Base-by-base conservation (phyloP, 2,888 invertebrate species). In the Leptopilina drosophilae region DNA sequence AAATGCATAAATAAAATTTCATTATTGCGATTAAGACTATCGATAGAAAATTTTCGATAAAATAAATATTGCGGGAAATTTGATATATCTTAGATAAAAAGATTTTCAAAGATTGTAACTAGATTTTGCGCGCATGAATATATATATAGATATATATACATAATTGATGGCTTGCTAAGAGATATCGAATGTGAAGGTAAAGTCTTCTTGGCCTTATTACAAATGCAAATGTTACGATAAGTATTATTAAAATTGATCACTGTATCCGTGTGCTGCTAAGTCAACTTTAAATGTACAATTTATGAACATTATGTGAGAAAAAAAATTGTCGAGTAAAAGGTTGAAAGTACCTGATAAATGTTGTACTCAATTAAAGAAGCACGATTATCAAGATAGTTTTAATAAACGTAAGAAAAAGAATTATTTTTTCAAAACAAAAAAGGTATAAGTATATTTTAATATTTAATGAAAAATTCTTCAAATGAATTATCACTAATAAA, bases 161-260 rank as follows among this genome's bases (percentile, higher is more conserved):
- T 53, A 69, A 33, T 53, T 69, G 15, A 14, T 69, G 49, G 53
- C 49, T 69, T 26, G 53, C 53, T 26, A 0, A 69, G 53, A 69
- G 53, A 69, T 69, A 69, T 33, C 69, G 53, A 26, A 2, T 69
- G 33, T 69, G 69, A 53, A 69, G 53, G 53, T 69, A 53, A 53
- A 8, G 49, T 69, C 53, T 69, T 69, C 69, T 69, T 53, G 8
- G 53, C 26, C 26, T 53, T 69, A 69, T 69, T 69, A 69, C 12
- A 49, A 69, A 69, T 69, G 33, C 53, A 69, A 69, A 53, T 69
- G 26, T n/a, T 69, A 26, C 69, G 53, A 53, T 69, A 53, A 69
- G 69, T n/a, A 53, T 69, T 53, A 69, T 53, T 62, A 53, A 53
- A 69, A 69, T 69, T 49, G 26, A 69, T 53, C 33, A 53, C 14